Percentiles rank a stretch among this genome's conserved stretches.
Evolutionary conservation across 2,888 invertebrate genomes (phyloP).

Genomic region (Chrysolina haemoptera): DNA sequence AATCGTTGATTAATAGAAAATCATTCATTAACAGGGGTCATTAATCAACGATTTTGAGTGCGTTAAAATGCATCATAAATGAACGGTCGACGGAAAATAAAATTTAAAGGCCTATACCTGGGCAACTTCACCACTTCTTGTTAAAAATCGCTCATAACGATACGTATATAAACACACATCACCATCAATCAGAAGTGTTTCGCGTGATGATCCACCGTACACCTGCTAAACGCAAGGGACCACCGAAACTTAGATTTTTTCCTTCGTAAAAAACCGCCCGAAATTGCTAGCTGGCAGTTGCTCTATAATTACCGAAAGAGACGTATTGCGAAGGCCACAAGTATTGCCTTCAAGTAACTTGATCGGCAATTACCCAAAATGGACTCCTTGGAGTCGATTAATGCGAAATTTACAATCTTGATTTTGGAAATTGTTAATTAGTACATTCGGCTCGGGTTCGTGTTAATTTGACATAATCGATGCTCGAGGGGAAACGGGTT

Average conservation of each 20-base stretch:
- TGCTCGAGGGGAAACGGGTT: slow-evolving; percentile 3
- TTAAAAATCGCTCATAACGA: background rate
- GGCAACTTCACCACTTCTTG: background rate
- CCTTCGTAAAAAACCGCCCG: background rate
- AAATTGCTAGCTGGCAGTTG: slow-evolving; percentile 22
- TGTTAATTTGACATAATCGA: slow-evolving; percentile 24
- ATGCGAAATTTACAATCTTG: slow-evolving; percentile 20
- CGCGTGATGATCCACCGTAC: slow-evolving; percentile 12
- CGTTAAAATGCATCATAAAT: no score
- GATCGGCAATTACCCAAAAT: background rate
- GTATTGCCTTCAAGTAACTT: background rate
- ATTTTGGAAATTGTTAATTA: slow-evolving; percentile 26
- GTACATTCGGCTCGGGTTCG: slow-evolving; percentile 2
- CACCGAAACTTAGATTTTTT: slow-evolving; percentile 6
- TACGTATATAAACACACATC: slow-evolving; percentile 8
- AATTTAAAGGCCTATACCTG: background rate
- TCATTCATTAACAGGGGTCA: no score
- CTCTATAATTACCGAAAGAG: slow-evolving; percentile 14
- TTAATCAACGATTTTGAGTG: no score
- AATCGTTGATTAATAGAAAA: no score
- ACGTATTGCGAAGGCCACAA: background rate
- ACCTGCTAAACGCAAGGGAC: slow-evolving; percentile 11
- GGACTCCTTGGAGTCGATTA: background rate
- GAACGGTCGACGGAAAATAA: background rate
- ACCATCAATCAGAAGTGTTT: background rate